A percentile compares a stretch with the other conserved stretches of the same genome.
Evolutionary conservation across 2,113 vertebrate species (phyloP).

Genomic region (Silurus asotus): DNA sequence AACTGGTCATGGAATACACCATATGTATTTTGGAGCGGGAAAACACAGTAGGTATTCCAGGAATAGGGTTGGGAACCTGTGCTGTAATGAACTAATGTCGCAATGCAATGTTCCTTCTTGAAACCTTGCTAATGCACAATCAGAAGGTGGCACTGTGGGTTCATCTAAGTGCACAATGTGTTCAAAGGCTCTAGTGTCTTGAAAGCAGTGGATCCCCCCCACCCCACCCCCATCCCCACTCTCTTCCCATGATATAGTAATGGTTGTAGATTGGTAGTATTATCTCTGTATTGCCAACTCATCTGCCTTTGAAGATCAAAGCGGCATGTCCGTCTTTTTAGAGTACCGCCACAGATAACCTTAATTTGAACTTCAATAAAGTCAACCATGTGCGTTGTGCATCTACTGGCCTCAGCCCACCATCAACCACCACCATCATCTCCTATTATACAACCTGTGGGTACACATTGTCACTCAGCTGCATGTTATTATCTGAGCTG

Average conservation of each 20-base stretch:
- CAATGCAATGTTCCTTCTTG: neutral
- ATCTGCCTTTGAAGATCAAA: slow-evolving; percentile 78
- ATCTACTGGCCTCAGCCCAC: slow-evolving; percentile 40
- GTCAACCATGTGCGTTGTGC: slow-evolving; percentile 55
- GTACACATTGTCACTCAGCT: neutral
- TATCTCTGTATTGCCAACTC: slow-evolving; percentile 69
- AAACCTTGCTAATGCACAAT: neutral
- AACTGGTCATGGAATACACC: neutral
- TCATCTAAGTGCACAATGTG: slow-evolving; percentile 18
- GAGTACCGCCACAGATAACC: slow-evolving; percentile 67
- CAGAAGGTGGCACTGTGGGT: slow-evolving; percentile 70
- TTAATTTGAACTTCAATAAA: slow-evolving; percentile 70
- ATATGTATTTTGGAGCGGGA: neutral
- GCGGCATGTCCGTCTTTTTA: slow-evolving; percentile 58
- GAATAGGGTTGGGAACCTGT: neutral
- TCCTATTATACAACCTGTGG: slow-evolving; percentile 24
- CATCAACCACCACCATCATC: neutral
- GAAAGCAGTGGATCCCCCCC: neutral
- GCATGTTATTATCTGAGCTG: neutral
- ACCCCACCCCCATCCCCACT: slow-evolving; percentile 27
- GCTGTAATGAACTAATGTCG: neutral
- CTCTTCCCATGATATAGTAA: slow-evolving; percentile 58
- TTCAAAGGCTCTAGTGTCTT: neutral
- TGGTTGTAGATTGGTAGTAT: slow-evolving; percentile 64
- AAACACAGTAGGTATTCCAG: neutral